phyloP scores from a whole-genome alignment of 1,140 invertebrate genomes.

The Myzus persicae region DNA sequence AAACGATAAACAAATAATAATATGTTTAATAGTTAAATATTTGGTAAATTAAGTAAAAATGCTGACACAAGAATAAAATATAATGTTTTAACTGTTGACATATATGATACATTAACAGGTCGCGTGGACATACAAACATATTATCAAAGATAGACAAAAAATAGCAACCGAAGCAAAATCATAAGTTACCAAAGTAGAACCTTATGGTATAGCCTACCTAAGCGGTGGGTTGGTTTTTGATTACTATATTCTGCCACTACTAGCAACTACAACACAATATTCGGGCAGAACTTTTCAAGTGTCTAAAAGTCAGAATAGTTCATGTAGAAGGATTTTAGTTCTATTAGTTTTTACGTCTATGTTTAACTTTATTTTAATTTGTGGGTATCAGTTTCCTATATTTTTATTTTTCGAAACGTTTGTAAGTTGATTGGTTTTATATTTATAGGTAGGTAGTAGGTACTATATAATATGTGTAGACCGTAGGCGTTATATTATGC shows the following conservation, averaged over 20 bases:
- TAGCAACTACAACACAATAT: neutral
- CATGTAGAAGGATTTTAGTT: neutral
- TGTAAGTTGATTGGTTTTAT: neutral
- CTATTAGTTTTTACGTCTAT: neutral
- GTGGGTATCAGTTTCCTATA: neutral
- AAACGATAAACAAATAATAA: too few relatives aligned
- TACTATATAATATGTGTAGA: neutral
- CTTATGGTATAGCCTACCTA: neutral
- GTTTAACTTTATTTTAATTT: neutral
- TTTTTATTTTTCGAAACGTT: neutral
- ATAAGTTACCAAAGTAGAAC: neutral
- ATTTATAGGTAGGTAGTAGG: too few relatives aligned
- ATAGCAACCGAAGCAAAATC: neutral
- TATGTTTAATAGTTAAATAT: neutral
- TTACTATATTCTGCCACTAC: neutral
- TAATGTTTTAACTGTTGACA: neutral
- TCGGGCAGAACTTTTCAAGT: neutral
- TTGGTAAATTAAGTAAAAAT: neutral
- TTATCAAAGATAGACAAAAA: neutral
- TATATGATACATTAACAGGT: neutral
- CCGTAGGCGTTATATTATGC: neutral
- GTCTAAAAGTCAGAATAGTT: neutral
- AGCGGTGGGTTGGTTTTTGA: neutral
- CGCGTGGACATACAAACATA: neutral
- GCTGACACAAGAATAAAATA: neutral